Conservation (phyloP, 2,888 invertebrate genomes). For the Rotaria sp. region DNA sequence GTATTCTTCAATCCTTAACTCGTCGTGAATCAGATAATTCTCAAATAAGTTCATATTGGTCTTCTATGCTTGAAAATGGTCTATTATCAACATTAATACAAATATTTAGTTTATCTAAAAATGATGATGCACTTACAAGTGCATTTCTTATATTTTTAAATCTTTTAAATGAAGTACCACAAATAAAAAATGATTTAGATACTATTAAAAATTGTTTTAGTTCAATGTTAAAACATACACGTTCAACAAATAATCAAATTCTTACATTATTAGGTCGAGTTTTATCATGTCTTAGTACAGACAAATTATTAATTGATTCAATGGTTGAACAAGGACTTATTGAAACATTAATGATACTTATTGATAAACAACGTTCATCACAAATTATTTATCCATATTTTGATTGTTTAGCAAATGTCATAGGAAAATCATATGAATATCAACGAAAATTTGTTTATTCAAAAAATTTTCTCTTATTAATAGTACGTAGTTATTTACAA, state of each 20-base stretch:
- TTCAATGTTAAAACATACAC: slow-evolving; percentile 6
- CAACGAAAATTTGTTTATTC: not conserved
- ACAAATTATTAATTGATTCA: not conserved
- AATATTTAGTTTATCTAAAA: not conserved
- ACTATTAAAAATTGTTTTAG: not conserved
- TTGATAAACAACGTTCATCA: not conserved
- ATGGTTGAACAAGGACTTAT: not conserved
- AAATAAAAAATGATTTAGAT: not conserved
- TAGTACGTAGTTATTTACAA: not conserved
- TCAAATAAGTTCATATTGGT: not conserved
- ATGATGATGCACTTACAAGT: not conserved
- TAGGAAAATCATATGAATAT: not conserved
- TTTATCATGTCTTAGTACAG: not conserved
- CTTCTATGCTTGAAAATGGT: not conserved
- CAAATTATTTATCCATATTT: not conserved
- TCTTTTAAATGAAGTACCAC: not conserved
- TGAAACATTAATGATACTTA: not conserved
- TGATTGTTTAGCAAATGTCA: not conserved
- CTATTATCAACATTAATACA: not conserved
- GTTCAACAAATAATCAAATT: not conserved
- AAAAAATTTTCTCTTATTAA: not conserved
- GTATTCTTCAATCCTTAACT: not conserved
- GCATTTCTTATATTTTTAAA: not conserved
- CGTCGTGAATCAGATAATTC: not conserved
- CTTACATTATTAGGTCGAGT: not conserved